Evolutionary conservation across 2,797 vertebrate species (phyloP), one percentile per base, ranked within the genome.

Genomic region (Leptoclinus maculatus): DNA sequence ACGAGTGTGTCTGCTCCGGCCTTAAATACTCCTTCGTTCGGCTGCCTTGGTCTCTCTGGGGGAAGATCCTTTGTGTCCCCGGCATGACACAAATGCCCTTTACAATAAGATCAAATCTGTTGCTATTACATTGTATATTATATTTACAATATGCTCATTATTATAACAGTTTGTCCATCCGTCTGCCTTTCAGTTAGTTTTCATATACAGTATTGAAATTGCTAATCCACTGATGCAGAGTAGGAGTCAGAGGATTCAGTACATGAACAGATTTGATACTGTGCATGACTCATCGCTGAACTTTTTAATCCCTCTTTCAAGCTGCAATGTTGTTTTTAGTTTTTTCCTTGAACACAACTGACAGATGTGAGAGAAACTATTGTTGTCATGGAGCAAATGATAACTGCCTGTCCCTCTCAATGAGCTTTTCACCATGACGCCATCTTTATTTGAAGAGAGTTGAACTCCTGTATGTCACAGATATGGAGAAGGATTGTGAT

Each of bases 231-330:
- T 36, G 25, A n/a, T 11, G 12, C 39, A 10, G 21, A 60, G 23
- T 7, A 11, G 1, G 4, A 63, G 27, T 63, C 3, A 47, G 67
- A 49, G 17, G 2, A 43, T 5, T 43, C 29, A 68, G 32, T 23
- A 16, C 51, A 66, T 82, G 32, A 81, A 83, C 59, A 59, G 51
- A 68, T 80, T 34, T 74, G 58, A 81, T 76, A 47, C 47, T 47
- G 36, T n/a, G 13, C 32, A 39, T 82, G 79, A 86, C 75, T 87
- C 83, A 73, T 78, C 54, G 16, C 21, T 68, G 47, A 83, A 80
- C 69, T 67, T 65, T 68, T 23, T 4, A 2, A 49, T 4, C 43
- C 63, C 49, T 14, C 45, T 27, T 56, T 64, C 53, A 45, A 56
- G 38, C 62, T 47, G 57, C 54, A 39, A 27, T 78, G 43, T 78